Conservation (phyloP, 2,888 invertebrate species). For the Eledona agricola region DNA sequence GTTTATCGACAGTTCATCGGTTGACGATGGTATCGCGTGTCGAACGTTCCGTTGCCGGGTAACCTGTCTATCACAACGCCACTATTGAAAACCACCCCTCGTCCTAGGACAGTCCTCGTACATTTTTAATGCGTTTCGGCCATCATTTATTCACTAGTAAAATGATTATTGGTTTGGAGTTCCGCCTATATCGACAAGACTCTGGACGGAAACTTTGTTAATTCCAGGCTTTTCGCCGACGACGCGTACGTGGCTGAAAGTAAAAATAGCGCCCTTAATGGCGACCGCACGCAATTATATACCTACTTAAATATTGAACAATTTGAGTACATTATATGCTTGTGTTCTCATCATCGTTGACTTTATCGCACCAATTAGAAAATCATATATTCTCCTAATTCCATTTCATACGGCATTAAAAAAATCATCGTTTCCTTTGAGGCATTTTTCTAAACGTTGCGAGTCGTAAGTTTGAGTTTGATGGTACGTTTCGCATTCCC, state of each 20-base stretch:
- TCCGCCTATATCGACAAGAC: conserved; percentile 53
- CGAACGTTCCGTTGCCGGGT: conserved; percentile 54
- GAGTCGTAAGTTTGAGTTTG: too few species aligned
- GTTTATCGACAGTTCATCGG: conserved; percentile 50
- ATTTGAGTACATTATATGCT: conserved; percentile 22
- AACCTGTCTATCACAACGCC: conserved; percentile 59
- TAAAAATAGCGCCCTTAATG: conserved; percentile 35
- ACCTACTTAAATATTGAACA: conserved; percentile 45
- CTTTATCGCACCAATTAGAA: conserved; percentile 21
- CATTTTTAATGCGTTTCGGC: conserved; percentile 59
- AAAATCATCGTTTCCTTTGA: too few species aligned
- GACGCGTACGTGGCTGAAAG: conserved; percentile 5
- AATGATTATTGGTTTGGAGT: conserved; percentile 59
- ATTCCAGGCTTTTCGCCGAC: conserved; percentile 39
- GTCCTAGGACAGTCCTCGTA: conserved; percentile 51
- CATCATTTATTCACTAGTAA: conserved; percentile 60
- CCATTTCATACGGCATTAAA: too few species aligned
- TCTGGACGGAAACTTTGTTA: conserved; percentile 48
- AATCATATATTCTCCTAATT: too few species aligned
- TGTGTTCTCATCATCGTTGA: conserved; percentile 22
- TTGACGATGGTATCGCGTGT: conserved; percentile 62
- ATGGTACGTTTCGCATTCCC: too few species aligned
- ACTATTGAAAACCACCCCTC: conserved; percentile 40
- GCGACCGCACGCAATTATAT: conserved; percentile 48
- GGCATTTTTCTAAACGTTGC: too few species aligned